Percentiles rank a stretch among this genome's conserved stretches.
phyloP scores from a whole-genome alignment of 2,113 vertebrate species.

The Porphyrio hochstetteri region DNA sequence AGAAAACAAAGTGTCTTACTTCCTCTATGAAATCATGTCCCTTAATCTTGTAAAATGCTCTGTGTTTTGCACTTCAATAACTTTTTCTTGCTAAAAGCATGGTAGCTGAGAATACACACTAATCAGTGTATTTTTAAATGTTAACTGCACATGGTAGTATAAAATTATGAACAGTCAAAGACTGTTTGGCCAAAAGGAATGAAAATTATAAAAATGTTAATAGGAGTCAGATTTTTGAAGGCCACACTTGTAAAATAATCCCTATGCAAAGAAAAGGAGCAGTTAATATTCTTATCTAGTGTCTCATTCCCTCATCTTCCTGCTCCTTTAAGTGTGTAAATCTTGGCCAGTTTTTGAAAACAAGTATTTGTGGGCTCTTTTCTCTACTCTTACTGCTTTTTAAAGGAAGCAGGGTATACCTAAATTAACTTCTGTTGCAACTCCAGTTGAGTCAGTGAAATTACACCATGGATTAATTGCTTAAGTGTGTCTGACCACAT shows the following conservation, averaged over 20 bases:
- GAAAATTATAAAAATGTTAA: slow-evolving; percentile 14
- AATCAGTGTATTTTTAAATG: background rate
- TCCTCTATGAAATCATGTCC: background rate
- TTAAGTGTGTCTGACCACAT: background rate
- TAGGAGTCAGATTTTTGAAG: slow-evolving; percentile 28
- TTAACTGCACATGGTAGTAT: background rate
- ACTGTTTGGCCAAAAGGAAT: background rate
- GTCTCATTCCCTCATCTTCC: background rate
- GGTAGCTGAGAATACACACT: background rate
- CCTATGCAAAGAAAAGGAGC: slow-evolving; percentile 21
- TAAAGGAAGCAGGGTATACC: background rate
- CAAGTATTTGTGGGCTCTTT: background rate
- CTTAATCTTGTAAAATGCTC: background rate
- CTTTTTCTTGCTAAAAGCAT: background rate
- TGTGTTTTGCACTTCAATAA: background rate
- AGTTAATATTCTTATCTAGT: background rate
- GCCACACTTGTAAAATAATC: slow-evolving; percentile 31
- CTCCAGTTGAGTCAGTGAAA: background rate
- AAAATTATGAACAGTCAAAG: background rate
- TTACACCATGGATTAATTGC: background rate
- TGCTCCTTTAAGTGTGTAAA: background rate
- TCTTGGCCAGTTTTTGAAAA: background rate
- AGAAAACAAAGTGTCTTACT: background rate
- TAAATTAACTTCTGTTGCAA: background rate
- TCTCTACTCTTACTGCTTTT: background rate